These are phyloP conservation scores for Atlantisia rogersi DNA, from an alignment of 2,113 vertebrate species.

Conservation along the genomic window DNA sequence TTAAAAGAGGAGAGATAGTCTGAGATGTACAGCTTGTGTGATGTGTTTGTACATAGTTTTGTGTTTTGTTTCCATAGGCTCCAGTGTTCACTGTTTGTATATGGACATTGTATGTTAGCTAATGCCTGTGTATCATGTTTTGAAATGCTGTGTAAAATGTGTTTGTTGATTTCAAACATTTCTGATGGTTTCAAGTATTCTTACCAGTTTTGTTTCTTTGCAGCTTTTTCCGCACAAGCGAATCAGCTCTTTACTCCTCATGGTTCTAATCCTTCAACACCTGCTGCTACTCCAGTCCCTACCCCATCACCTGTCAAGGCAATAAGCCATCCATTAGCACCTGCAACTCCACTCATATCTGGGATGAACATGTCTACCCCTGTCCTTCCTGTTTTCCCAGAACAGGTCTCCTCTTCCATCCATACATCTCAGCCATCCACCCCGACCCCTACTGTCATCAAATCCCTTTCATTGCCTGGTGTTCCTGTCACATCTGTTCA, in stretches of 20 bases:
- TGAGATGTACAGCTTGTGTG: neutral
- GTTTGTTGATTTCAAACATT: constrained; percentile 61
- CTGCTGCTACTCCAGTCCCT: constrained; percentile 81
- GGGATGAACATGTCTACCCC: constrained; percentile 71
- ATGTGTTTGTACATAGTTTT: constrained; percentile 1
- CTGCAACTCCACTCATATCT: constrained; percentile 65
- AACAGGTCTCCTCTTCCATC: constrained; percentile 71
- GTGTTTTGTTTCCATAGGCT: constrained; percentile 1
- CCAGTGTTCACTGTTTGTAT: neutral
- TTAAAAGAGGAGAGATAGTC: neutral
- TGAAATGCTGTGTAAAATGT: constrained; percentile 54
- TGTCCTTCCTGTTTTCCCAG: constrained; percentile 76
- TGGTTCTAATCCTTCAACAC: constrained; percentile 84
- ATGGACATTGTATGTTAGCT: constrained; percentile 31
- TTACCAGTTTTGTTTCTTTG: constrained; percentile 68
- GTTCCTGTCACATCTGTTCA: constrained; percentile 66
- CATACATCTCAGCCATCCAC: constrained; percentile 70
- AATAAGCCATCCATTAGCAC: constrained; percentile 73
- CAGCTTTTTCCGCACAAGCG: constrained; percentile 88
- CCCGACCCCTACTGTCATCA: constrained; percentile 75
- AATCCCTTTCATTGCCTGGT: constrained; percentile 70
- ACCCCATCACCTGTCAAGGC: constrained; percentile 82
- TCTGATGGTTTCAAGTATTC: constrained; percentile 64
- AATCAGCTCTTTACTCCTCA: constrained; percentile 90
- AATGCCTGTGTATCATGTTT: constrained; percentile 18